Percentiles rank a stretch among this genome's conserved stretches.
phyloP scores from a whole-genome alignment of 2,797 vertebrate species.

The Pangasius mekongensis region DNA sequence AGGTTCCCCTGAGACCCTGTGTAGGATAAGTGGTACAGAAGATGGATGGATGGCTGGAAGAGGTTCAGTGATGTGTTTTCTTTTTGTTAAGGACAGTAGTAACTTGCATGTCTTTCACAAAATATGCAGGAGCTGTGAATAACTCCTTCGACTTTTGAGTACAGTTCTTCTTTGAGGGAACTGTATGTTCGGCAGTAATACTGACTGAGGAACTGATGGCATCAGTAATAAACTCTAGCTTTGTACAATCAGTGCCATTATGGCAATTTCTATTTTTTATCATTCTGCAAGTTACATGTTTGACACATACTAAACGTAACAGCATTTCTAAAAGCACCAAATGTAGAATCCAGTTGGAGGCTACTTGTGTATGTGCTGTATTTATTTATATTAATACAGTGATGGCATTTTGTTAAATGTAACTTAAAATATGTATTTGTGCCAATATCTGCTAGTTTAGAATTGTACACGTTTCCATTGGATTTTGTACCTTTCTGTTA shows the following conservation, averaged over 20 bases:
- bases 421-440: not conserved
- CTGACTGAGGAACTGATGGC: not conserved
- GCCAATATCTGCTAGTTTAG: not conserved
- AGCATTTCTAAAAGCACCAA: not conserved
- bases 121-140: not conserved
- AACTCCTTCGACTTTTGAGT: not conserved
- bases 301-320: not conserved
- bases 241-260: not conserved
- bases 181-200: not conserved
- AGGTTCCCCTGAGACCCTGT: too few species aligned
- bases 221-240: not conserved
- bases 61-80: not conserved
- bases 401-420: not conserved
- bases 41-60: too few species aligned
- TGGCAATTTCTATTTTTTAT: not conserved
- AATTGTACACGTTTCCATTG: not conserved
- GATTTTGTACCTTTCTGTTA: not conserved
- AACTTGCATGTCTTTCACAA: not conserved
- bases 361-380: not conserved
- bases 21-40: too few species aligned
- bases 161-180: not conserved
- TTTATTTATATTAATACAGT: not conserved
- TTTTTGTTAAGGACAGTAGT: not conserved
- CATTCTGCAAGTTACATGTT: not conserved
- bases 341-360: constrained; percentile 21